These are phyloP conservation scores for Rotaria magnacalcarata DNA, from an alignment of 2,888 invertebrate species.

Conservation along the genomic window DNA sequence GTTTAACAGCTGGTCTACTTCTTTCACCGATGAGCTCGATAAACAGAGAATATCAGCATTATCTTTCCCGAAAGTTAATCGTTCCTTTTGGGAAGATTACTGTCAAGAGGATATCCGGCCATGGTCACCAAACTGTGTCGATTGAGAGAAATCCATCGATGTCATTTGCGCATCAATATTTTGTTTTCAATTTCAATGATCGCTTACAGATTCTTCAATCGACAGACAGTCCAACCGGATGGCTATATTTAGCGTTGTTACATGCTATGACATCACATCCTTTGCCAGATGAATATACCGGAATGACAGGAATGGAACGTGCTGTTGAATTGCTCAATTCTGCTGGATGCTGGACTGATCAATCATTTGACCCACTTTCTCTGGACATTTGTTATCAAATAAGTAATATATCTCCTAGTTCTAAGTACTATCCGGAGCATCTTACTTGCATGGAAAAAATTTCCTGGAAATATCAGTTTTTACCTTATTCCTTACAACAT, in stretches of 20 bases:
- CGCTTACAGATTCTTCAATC: not conserved
- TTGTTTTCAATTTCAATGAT: not conserved
- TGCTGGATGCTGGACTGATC: not conserved
- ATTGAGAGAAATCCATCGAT: not conserved
- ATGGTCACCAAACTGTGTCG: not conserved
- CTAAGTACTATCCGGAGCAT: not conserved
- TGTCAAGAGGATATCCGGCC: not conserved
- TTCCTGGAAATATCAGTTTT: not conserved
- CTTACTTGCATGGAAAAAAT: not conserved
- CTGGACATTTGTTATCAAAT: not conserved
- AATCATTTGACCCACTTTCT: not conserved
- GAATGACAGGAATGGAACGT: slow-evolving; percentile 13
- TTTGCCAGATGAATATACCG: not conserved
- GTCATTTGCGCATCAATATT: not conserved
- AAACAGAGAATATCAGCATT: too few relatives aligned
- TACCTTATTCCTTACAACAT: not conserved
- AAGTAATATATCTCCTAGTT: not conserved
- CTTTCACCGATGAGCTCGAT: not conserved
- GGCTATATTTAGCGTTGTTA: not conserved
- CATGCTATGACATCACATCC: not conserved
- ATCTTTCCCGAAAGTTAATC: not conserved
- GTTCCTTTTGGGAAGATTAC: not conserved
- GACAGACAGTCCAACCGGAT: not conserved
- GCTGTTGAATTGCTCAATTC: not conserved
- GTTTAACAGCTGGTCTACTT: not conserved